phyloP scores from a whole-genome alignment of 2,888 invertebrate species.

The Orchesellides sinensis region DNA sequence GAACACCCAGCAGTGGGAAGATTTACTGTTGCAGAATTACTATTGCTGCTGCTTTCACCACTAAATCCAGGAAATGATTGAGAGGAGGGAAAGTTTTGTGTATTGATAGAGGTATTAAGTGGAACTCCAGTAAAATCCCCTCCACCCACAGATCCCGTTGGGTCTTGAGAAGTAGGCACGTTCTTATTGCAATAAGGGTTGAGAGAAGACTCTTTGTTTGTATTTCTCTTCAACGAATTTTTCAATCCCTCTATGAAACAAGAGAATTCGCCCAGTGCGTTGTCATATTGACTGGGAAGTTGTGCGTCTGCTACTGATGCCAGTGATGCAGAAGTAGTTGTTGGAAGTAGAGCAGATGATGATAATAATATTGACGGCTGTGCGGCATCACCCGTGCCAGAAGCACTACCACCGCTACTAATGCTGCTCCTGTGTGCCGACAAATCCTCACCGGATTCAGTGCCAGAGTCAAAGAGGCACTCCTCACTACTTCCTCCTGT shows the following conservation, averaged over 20 bases:
- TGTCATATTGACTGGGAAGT: slow-evolving; percentile 50
- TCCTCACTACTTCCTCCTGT: slow-evolving; percentile 69
- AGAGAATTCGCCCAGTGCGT: slow-evolving; percentile 67
- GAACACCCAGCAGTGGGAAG: background rate
- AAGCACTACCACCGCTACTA: background rate
- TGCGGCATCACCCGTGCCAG: slow-evolving; percentile 7
- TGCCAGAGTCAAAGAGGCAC: slow-evolving; percentile 82
- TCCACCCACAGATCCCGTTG: slow-evolving; percentile 76
- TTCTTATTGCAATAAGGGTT: slow-evolving; percentile 7
- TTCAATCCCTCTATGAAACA: slow-evolving; percentile 75
- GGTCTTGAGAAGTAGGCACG: background rate
- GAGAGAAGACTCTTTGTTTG: slow-evolving; percentile 40
- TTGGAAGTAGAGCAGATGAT: slow-evolving; percentile 25
- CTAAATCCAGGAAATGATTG: slow-evolving; percentile 14
- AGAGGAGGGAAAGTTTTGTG: background rate
- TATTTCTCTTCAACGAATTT: slow-evolving; percentile 78
- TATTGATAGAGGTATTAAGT: background rate
- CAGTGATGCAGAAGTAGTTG: background rate
- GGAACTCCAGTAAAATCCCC: slow-evolving; percentile 76
- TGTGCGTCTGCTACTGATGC: slow-evolving; percentile 20
- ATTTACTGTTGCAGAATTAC: slow-evolving; percentile 76
- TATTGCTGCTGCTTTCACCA: background rate
- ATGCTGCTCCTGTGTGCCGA: slow-evolving; percentile 15
- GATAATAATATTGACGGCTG: slow-evolving; percentile 22
- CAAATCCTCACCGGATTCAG: slow-evolving; percentile 85